phyloP scores from a whole-genome alignment of 1,140 invertebrate genomes.

The Drepana arcuata region DNA sequence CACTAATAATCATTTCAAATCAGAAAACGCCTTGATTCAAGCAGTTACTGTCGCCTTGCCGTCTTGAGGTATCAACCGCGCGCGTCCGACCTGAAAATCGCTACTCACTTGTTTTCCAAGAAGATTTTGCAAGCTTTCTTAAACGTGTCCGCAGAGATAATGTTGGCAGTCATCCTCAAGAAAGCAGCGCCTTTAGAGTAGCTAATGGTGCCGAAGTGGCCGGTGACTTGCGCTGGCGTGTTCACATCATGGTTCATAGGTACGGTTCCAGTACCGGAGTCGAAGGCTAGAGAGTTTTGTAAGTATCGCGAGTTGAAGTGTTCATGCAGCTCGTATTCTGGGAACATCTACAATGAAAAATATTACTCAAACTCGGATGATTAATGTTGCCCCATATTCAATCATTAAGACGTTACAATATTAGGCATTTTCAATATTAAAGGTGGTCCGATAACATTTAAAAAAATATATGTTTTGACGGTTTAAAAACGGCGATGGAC shows the following conservation, averaged over 20 bases:
- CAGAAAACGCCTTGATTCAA: too few species aligned
- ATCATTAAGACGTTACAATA: too few species aligned
- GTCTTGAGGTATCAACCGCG: too few species aligned
- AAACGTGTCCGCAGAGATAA: conserved; percentile 78
- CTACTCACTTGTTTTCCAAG: conserved; percentile 45
- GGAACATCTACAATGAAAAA: conserved; percentile 51
- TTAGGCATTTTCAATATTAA: too few species aligned
- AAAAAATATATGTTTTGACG: neutral
- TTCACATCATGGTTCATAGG: conserved; percentile 72
- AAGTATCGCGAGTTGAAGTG: conserved; percentile 78
- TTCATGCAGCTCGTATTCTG: conserved; percentile 63
- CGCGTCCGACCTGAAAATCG: too few species aligned
- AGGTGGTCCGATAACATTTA: neutral
- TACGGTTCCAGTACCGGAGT: conserved; percentile 77
- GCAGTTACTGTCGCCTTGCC: too few species aligned
- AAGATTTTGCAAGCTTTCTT: conserved; percentile 74
- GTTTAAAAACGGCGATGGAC: too few species aligned
- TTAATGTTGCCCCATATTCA: too few species aligned
- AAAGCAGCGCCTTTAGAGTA: conserved; percentile 80
- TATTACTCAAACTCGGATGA: neutral
- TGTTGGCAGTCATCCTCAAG: conserved; percentile 82
- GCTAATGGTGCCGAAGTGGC: conserved; percentile 80
- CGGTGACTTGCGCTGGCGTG: conserved; percentile 73
- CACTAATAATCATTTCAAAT: too few species aligned
- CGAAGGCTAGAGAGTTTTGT: conserved; percentile 77